phyloP scores from a whole-genome alignment of 2,797 vertebrate species.

The Rhincodon typus region DNA sequence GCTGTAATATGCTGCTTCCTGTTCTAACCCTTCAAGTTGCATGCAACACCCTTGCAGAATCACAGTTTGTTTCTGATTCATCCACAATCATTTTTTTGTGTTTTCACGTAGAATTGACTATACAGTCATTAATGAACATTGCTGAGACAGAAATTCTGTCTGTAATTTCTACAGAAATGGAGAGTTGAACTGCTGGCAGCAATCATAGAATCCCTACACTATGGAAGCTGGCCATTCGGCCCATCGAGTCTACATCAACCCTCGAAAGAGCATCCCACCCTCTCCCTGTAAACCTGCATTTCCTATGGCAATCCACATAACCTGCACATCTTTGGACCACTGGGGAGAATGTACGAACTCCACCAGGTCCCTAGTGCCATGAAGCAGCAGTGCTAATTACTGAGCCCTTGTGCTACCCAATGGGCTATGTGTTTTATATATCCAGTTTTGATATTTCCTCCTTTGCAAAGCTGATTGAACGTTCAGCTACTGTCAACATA shows the following conservation, averaged over 20 bases:
- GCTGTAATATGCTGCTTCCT: conserved; percentile 14
- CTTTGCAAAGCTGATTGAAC: background rate
- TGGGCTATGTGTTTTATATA: background rate
- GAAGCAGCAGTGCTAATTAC: too few species aligned
- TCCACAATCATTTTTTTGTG: background rate
- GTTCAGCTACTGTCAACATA: background rate
- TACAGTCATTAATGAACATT: background rate
- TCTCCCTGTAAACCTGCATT: too few species aligned
- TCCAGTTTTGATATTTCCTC: background rate
- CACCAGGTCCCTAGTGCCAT: too few species aligned
- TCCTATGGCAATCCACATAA: too few species aligned
- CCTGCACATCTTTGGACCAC: too few species aligned
- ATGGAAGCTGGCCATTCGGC: too few species aligned
- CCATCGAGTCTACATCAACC: too few species aligned
- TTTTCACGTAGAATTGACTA: background rate
- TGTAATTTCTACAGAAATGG: too few species aligned
- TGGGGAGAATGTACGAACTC: too few species aligned
- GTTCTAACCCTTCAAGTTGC: conserved; percentile 11
- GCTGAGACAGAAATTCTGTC: background rate
- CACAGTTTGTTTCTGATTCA: background rate
- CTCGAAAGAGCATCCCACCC: too few species aligned
- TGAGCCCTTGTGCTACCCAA: too few species aligned
- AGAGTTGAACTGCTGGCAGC: background rate
- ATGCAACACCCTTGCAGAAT: conserved; percentile 7
- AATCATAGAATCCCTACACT: too few species aligned